Evolutionary conservation across 2,113 vertebrate genomes (phyloP).

Genomic region (Alethe castanea): DNA sequence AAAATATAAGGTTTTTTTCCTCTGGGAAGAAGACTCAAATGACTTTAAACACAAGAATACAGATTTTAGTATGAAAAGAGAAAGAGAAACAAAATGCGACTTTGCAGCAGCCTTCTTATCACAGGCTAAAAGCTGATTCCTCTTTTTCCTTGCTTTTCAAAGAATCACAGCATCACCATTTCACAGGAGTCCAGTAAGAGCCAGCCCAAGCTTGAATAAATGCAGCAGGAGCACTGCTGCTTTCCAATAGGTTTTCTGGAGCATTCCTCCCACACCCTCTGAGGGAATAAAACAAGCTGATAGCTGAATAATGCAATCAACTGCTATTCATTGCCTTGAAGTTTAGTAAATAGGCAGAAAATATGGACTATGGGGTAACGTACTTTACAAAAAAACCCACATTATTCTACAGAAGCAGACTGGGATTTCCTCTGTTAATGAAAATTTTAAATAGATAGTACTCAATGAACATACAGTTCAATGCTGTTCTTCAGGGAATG

Average conservation of each 20-base stretch:
- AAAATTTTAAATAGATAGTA: neutral
- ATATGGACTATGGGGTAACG: neutral
- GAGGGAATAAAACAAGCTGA: neutral
- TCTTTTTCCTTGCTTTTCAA: neutral
- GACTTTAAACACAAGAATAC: neutral
- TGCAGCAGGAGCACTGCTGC: neutral
- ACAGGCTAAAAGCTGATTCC: neutral
- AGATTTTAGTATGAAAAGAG: neutral
- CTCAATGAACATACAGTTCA: neutral
- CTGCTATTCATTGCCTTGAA: neutral
- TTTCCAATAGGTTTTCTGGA: neutral
- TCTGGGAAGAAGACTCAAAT: neutral
- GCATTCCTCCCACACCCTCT: neutral
- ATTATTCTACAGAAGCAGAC: neutral
- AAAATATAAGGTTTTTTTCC: neutral
- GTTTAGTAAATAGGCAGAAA: constrained; percentile 5
- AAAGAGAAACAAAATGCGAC: neutral
- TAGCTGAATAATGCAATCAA: constrained; percentile 36
- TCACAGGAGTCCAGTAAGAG: neutral
- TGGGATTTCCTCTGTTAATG: neutral
- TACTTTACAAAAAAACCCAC: neutral
- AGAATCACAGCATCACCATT: neutral
- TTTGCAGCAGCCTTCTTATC: neutral
- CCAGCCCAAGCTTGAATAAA: neutral
- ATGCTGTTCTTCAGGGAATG: neutral